A percentile compares a stretch with the other conserved stretches of the same genome.
Conservation (phyloP, 2,797 vertebrate species). For the Eospalax fontanierii region DNA sequence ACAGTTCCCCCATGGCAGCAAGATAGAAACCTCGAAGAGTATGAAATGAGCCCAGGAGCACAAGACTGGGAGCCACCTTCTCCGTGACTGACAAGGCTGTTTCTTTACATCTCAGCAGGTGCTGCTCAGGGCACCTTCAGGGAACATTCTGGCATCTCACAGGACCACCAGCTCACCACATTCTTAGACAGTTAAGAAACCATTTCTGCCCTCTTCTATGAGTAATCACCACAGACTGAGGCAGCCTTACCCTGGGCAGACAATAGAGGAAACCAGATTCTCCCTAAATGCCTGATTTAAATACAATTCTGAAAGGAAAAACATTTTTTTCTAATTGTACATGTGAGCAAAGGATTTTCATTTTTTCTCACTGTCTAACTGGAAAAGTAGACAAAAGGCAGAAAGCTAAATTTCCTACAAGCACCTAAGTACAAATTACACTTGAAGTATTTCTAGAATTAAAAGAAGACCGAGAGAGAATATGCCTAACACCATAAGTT, state of each 20-base stretch:
- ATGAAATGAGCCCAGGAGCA: not conserved
- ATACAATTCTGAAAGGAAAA: slow-evolving; percentile 78
- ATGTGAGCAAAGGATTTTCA: slow-evolving; percentile 55
- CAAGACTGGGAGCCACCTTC: too few species aligned
- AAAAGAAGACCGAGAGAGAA: not conserved
- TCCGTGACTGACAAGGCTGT: not conserved
- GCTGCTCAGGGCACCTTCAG: not conserved
- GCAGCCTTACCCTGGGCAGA: slow-evolving; percentile 46
- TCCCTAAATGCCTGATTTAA: slow-evolving; percentile 61
- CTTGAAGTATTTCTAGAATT: slow-evolving; percentile 47
- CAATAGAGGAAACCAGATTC: slow-evolving; percentile 75
- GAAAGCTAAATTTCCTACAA: slow-evolving; percentile 69
- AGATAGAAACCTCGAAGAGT: not conserved
- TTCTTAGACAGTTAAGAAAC: slow-evolving; percentile 78
- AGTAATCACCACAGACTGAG: slow-evolving; percentile 76
- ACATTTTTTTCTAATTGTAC: not conserved
- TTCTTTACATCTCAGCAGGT: not conserved
- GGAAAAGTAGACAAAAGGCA: not conserved
- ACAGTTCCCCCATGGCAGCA: not conserved
- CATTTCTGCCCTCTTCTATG: slow-evolving; percentile 69
- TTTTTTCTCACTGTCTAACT: not conserved
- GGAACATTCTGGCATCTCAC: slow-evolving; percentile 22
- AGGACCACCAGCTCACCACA: slow-evolving; percentile 48
- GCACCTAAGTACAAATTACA: not conserved
- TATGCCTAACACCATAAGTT: not conserved